A percentile compares a stretch with the other conserved stretches of the same genome.
Conservation (phyloP, 2,113 vertebrate species). For the Corvus hawaiiensis region DNA sequence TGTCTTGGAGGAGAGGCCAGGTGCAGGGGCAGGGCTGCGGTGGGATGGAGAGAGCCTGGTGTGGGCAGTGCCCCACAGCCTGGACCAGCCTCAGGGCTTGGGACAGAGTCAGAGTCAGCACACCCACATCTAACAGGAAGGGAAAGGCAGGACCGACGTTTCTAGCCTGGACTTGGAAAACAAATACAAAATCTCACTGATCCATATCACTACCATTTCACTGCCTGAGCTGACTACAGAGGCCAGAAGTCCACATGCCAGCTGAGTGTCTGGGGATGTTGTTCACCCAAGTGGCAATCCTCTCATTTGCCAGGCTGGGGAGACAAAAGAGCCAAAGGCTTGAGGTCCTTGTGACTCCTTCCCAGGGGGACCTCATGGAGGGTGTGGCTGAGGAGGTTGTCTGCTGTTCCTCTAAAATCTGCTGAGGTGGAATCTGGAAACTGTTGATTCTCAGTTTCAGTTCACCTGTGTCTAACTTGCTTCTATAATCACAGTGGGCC, state of each 20-base stretch:
- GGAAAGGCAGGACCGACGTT: neutral
- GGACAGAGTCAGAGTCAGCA: neutral
- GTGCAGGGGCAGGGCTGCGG: neutral
- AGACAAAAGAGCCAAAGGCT: neutral
- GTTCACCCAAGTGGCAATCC: neutral
- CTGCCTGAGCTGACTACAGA: neutral
- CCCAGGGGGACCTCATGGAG: neutral
- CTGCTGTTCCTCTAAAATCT: neutral
- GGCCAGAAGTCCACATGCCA: neutral
- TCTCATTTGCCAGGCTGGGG: neutral
- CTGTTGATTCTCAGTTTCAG: neutral
- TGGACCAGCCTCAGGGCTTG: too few species aligned
- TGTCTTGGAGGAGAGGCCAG: neutral
- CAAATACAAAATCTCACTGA: neutral
- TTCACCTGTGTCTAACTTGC: neutral
- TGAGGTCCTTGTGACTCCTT: neutral
- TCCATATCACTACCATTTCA: accelerated
- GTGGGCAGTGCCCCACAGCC: neutral
- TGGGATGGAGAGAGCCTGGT: neutral
- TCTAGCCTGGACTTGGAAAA: neutral
- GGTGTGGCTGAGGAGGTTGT: accelerated
- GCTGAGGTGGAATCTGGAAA: neutral
- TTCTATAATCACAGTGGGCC: neutral
- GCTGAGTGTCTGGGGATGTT: accelerated
- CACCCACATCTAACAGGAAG: accelerated